A percentile compares a stretch with the other conserved stretches of the same genome.
Conservation (phyloP, 1,140 invertebrate genomes). For the Bombus vancouverensis region DNA sequence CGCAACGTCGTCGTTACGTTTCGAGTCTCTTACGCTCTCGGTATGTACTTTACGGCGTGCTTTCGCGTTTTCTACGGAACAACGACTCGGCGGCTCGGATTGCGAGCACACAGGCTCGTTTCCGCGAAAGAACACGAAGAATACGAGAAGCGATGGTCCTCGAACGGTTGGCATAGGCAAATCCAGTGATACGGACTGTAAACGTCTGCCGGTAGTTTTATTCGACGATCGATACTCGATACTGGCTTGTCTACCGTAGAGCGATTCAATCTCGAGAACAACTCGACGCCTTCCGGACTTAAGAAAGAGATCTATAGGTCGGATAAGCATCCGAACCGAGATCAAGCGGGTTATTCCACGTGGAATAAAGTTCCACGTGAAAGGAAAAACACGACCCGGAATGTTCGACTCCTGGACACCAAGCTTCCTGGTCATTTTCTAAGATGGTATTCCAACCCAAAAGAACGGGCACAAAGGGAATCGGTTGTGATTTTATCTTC, state of each 20-base stretch:
- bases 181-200: conserved; percentile 19
- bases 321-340: conserved; percentile 33
- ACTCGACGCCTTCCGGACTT: conserved; percentile 37
- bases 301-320: conserved; percentile 28
- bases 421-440: background rate
- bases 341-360: conserved; percentile 47
- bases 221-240: conserved; percentile 43
- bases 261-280: conserved; percentile 40
- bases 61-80: background rate
- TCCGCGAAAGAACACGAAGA: background rate
- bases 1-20: too few relatives aligned
- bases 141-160: background rate
- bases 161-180: conserved; percentile 34
- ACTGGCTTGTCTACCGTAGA: background rate
- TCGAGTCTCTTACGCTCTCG: background rate
- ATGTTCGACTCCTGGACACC: background rate
- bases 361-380: background rate
- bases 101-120: background rate
- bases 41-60: too few relatives aligned
- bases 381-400: background rate
- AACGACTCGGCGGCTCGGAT: background rate
- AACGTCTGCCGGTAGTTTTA: conserved; percentile 40
- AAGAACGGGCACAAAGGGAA: background rate
- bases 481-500: conserved; percentile 40
- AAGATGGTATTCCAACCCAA: background rate